A percentile compares a stretch with the other conserved stretches of the same genome.
Evolutionary conservation across 1,140 invertebrate genomes (phyloP).

Genomic region (Cepaea nemoralis): DNA sequence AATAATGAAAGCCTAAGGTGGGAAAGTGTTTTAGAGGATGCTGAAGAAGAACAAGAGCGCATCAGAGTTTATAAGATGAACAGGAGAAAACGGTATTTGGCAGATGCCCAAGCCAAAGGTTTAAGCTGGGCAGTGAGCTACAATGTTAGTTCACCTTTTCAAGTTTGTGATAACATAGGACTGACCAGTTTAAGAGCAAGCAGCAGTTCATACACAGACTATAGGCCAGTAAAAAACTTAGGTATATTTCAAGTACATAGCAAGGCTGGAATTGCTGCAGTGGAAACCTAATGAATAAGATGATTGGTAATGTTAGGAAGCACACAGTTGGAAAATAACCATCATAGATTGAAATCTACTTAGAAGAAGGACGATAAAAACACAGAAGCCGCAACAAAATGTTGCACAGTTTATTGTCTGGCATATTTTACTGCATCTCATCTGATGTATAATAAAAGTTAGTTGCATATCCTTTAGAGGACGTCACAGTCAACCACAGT

Average conservation of each 20-base stretch:
- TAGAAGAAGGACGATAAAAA: too few species aligned
- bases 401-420: too few species aligned
- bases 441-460: too few species aligned
- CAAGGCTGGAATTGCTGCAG: constrained; percentile 31
- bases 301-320: constrained; percentile 3
- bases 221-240: constrained; percentile 47
- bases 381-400: too few species aligned
- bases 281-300: constrained; percentile 41
- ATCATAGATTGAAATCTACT: too few species aligned
- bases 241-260: background rate
- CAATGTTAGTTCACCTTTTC: constrained; percentile 12
- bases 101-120: constrained; percentile 63
- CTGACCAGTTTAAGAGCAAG: constrained; percentile 22
- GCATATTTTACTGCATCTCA: too few species aligned
- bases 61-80: constrained; percentile 66
- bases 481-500: too few species aligned
- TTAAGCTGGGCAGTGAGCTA: constrained; percentile 57
- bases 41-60: constrained; percentile 61
- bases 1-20: constrained; percentile 64
- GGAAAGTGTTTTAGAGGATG: constrained; percentile 57
- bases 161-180: constrained; percentile 26
- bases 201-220: constrained; percentile 42
- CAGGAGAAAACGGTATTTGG: constrained; percentile 65
- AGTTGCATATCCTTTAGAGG: too few species aligned
- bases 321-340: too few species aligned